Base-by-base conservation (phyloP, 2,797 vertebrate species). In the Argyrosomus regius region DNA sequence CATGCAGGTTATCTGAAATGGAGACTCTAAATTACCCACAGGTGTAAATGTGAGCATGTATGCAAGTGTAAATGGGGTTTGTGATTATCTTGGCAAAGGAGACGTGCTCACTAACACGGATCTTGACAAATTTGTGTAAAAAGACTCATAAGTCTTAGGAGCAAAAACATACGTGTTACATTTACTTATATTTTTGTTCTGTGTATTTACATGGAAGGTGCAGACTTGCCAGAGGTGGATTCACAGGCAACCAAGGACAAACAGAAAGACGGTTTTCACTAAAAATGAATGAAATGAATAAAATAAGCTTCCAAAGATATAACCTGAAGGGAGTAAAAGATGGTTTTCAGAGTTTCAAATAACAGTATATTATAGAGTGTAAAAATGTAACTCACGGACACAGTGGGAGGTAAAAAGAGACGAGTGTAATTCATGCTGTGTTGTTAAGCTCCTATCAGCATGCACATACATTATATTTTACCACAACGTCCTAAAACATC, bases 381-480 rank as follows among this genome's bases (percentile, higher is more conserved):
- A 17, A 53, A 69, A 68, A 26, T 59, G 46, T 5, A 52, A 20
- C 46, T 46, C 50, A 43, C 0, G 8, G 46, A 53, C 75, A 63
- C 9, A 0, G 49, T 52, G 43, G 60, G 35, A 70, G 63, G 56
- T 46, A 46, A 65, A 28, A 41, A 22, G 53, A 76, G 65, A 77
- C 11, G 45, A 17, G 22, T 73, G 45, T 69, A 45, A 66, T 72
- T 77, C 22, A 52, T 24, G 31, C 24, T n/a, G 53, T 5, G 28
- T 20, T 69, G 41, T 72, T 67, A 72, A 59, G 64, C 18, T 59
- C 54, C 46, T 6, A 75, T 77, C 62, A 71, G 72, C 65, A 58
- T 73, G 61, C 65, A 70, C 50, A n/a, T 74, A 81, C 79, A 67
- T 76, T 64, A 76, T 69, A 72, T 66, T 85, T 79, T 78, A 74